Conservation (phyloP, 1,140 invertebrate genomes). For the Wiebesia pumilae region DNA sequence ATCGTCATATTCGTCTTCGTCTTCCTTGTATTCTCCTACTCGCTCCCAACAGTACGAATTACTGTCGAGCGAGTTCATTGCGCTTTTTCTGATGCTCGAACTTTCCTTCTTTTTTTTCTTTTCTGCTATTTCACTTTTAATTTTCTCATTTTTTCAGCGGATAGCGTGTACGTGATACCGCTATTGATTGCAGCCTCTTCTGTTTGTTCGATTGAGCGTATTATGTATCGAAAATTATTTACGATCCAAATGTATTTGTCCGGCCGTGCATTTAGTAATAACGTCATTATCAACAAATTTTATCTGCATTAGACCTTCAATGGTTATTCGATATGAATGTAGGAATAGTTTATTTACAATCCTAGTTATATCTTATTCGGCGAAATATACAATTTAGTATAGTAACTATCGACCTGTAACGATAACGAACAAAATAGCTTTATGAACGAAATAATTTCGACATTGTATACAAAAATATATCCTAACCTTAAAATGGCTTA, state of each 20-base stretch:
- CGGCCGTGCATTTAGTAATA: background rate
- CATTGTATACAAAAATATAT: background rate
- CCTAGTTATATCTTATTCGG: no score
- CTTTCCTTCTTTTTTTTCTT: background rate
- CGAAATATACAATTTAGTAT: no score
- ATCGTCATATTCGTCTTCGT: conserved; percentile 21
- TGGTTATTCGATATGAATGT: no score
- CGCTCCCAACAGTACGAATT: background rate
- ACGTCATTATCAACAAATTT: background rate
- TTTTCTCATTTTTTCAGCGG: background rate
- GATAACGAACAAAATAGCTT: no score
- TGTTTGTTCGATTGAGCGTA: background rate
- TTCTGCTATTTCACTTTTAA: background rate
- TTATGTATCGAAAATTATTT: conserved; percentile 6
- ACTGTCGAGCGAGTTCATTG: background rate
- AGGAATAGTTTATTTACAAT: no score
- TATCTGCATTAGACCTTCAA: background rate
- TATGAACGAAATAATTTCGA: background rate
- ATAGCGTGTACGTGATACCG: background rate
- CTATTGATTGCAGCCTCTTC: background rate
- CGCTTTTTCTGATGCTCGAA: background rate
- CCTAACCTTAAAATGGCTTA: background rate
- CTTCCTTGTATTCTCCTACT: conserved; percentile 43
- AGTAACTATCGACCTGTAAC: no score
- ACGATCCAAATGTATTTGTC: background rate